These are phyloP conservation scores for Tolypeutes matacus DNA, from an alignment of 2,797 vertebrate species.

Conservation along the genomic window DNA sequence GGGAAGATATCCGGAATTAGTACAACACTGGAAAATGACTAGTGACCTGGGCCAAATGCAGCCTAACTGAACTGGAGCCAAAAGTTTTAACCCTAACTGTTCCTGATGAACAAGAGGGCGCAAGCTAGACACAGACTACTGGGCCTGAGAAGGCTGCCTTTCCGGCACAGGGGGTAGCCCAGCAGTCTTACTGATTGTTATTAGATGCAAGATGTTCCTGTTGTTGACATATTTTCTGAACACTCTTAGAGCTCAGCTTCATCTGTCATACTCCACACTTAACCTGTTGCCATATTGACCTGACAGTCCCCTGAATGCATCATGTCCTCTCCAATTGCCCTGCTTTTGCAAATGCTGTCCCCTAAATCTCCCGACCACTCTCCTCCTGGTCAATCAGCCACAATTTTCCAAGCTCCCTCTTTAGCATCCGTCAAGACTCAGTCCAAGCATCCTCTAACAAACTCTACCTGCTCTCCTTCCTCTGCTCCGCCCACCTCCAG, in stretches of 20 bases:
- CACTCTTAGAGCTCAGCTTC: background rate
- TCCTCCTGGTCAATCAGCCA: background rate
- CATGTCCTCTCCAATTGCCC: background rate
- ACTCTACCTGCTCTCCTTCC: background rate
- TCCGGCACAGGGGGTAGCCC: background rate
- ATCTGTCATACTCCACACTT: background rate
- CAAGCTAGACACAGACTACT: background rate
- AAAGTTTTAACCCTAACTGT: background rate
- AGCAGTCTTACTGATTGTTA: background rate
- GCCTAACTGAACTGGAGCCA: background rate
- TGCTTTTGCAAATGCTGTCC: background rate
- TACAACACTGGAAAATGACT: slow-evolving; percentile 36
- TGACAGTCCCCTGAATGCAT: background rate
- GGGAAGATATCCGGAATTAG: slow-evolving; percentile 55
- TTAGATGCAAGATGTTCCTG: background rate
- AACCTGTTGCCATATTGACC: background rate
- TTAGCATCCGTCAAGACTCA: background rate
- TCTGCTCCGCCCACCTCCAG: background rate
- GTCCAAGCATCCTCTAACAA: background rate
- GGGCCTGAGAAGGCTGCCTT: background rate
- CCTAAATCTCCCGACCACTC: background rate
- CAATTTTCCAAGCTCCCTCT: background rate
- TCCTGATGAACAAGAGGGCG: background rate
- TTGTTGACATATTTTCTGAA: background rate
- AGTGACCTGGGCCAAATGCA: slow-evolving; percentile 8